Percentiles rank a stretch among this genome's conserved stretches.
Conservation (phyloP, 2,113 vertebrate genomes). For the Phainopepla nitens region DNA sequence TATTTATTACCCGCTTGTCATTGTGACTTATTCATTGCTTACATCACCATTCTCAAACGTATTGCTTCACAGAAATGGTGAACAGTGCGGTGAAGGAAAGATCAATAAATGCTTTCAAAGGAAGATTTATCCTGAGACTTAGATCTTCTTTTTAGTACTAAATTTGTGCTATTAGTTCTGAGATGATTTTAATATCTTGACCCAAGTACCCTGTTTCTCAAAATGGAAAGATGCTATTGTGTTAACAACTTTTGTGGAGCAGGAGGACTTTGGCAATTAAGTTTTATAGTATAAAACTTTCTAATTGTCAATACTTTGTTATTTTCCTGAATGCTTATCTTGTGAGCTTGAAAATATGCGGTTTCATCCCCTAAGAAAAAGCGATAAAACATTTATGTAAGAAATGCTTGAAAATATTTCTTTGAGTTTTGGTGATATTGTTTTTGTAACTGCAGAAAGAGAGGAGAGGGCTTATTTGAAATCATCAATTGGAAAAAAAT, state of each 20-base stretch:
- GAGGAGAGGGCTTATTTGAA: neutral
- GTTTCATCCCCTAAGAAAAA: neutral
- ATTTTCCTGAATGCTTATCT: neutral
- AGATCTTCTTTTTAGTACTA: slow-evolving; percentile 38
- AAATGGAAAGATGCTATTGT: neutral
- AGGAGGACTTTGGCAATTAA: neutral
- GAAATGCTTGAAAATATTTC: neutral
- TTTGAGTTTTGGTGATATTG: neutral
- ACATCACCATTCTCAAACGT: slow-evolving; percentile 55
- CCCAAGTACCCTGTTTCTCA: neutral
- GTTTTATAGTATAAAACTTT: neutral
- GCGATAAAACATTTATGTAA: neutral
- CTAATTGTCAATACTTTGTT: neutral
- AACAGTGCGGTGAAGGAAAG: slow-evolving; percentile 2
- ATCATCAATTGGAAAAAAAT: neutral
- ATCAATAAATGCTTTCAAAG: slow-evolving; percentile 65
- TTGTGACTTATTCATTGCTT: slow-evolving; percentile 63
- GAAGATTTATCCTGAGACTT: slow-evolving; percentile 42
- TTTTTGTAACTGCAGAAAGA: neutral
- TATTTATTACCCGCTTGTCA: slow-evolving; percentile 63
- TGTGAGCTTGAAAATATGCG: neutral
- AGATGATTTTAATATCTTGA: slow-evolving; percentile 16
- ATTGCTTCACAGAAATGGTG: slow-evolving; percentile 58
- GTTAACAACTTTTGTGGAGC: neutral
- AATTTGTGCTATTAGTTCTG: slow-evolving; percentile 16